These are phyloP conservation scores for Aleadryas rufinucha DNA, from an alignment of 2,113 vertebrate species.

Conservation along the genomic window DNA sequence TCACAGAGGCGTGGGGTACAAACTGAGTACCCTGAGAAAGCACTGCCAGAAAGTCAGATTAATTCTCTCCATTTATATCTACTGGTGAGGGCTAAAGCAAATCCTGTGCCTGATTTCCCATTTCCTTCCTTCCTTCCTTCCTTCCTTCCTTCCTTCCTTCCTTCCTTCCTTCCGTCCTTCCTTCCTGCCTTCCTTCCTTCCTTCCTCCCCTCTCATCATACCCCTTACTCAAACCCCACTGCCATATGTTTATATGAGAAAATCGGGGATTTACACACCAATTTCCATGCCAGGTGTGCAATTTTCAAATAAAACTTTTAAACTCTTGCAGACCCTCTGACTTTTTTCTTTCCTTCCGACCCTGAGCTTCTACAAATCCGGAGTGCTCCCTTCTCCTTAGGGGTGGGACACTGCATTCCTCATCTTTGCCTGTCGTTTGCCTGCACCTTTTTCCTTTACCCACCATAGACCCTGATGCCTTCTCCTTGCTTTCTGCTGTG, in stretches of 20 bases:
- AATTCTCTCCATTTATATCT: neutral
- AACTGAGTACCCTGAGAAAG: neutral
- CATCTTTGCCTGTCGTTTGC: too few species aligned
- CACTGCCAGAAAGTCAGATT: neutral
- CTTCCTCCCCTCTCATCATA: too few species aligned
- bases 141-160: neutral
- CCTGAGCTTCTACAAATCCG: too few species aligned
- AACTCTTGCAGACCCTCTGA: neutral
- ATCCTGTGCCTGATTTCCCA: rapidly evolving
- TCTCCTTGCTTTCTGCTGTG: neutral
- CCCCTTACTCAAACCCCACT: neutral
- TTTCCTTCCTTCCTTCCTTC: neutral
- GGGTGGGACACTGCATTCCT: neutral
- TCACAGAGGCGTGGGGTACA: rapidly evolving
- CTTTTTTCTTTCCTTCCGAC: neutral
- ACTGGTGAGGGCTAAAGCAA: neutral
- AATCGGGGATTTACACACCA: neutral
- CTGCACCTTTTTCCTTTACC: neutral
- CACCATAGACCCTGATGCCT: neutral
- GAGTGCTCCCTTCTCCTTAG: neutral
- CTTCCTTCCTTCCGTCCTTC: too few species aligned
- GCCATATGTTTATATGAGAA: neutral
- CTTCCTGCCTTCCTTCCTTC: neutral
- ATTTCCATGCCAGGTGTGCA: neutral
- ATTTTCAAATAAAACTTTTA: neutral